Evolutionary conservation across 2,888 invertebrate genomes (phyloP), one percentile per base, ranked within the genome.

Genomic region (Cistogaster globosa): DNA sequence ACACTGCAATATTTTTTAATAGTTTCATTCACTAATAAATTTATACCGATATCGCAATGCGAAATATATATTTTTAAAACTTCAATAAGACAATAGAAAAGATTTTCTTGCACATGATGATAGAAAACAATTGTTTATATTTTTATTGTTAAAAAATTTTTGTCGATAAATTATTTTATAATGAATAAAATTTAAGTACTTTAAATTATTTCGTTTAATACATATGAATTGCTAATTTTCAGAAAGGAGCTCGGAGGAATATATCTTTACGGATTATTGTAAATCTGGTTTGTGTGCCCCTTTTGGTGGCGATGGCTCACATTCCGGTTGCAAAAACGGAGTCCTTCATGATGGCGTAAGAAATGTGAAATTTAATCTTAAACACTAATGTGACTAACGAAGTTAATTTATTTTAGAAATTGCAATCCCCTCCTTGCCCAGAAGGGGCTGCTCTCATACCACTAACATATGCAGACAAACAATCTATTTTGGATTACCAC

Each of bases 401-500:
- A 42, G 11, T 42, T 20, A 7, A 0, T 20, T 14, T n/a, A 20
- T 48, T 60, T 11, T 45, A 75, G 75, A 45, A 55, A 55, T 45
- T 75, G 45, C 75, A 75, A 38, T 38, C 9, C n/a, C 69, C 75
- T n/a, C 38, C 63, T 16, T 81, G 82, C 38, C 20, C 75, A 4
- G 63, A 57, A 0, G 38, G 63, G 58, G 69, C 63, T 8, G 12
- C 16, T 2, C 14, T 71, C 4, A 69, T 82, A 63, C 36, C 55
- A 0, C 26, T 82, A 3, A 51, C 63, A n/a, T 60, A 69, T 7
- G 3, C 20, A 5, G 62, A 75, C 9, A 76, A 71, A 51, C 63
- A 76, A 58, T 32, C 86, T 0, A 90, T 89, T 22, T 81, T 90
- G 22, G 82, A 86, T 38, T 57, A 86, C 42, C 90, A 90, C 81